Evolutionary conservation across 2,113 vertebrate genomes (phyloP), one percentile per base, ranked within the genome.

Genomic region (Protobothrops mucrosquamatus): DNA sequence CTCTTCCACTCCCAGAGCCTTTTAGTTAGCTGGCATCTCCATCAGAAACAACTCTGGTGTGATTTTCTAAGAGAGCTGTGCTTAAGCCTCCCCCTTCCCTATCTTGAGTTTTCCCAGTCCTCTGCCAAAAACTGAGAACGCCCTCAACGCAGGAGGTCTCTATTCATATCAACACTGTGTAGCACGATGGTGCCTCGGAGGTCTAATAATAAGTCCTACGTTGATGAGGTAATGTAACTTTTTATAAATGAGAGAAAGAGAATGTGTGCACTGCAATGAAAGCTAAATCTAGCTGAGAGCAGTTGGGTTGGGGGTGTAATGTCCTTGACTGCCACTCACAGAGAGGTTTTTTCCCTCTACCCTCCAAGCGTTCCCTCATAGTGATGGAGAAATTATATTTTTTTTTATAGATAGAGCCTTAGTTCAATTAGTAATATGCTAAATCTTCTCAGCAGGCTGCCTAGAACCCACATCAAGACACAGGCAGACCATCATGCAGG

Each of bases 201-300:
- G 93, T 92, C 96, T 97, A 96, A 97, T 95, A 95, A 96, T 97
- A 95, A 97, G 96, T 94, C 96, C 94, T 97, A 94, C 92, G 88
- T 69, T 1, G 46, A 95, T 96, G 96, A 97, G 94, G 96, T 96
- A 96, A 94, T 69, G 88, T n/a, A 69, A 95, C 94, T 96, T 97
- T 96, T 96, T 97, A 95, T 94, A 95, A 94, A 93, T 93, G 93
- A 93, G 93, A 92, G 92, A 92, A 96, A 94, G 95, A 96, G 95
- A 94, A 92, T 93, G 94, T 90, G 94, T 56, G 93, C 89, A 94
- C 92, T 95, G 94, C 93, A 95, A 91, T 93, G 95, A 95, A 94
- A 94, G 96, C 92, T n/a, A 89, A 85, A 86, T 96, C 91, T 93
- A 94, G 94, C 94, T 95, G 91, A 91, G 85, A 95, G 93, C 85